Base-by-base conservation (phyloP, 2,888 invertebrate genomes). In the Dexiosoma caninum region DNA sequence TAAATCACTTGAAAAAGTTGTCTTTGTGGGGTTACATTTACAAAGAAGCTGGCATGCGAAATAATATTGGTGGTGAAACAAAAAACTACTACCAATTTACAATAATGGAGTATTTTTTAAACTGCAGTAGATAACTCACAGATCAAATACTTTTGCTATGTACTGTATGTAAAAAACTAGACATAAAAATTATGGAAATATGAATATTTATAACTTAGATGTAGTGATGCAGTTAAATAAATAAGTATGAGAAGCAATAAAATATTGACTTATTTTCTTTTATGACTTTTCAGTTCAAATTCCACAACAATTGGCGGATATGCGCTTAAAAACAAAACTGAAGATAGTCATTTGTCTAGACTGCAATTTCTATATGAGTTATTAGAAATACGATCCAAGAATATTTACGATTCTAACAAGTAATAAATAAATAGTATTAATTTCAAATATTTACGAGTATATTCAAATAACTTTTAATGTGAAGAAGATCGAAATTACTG, bases 261-360 rank as follows among this genome's bases (percentile, higher is more conserved):
- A 83, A 75, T 70, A 64, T 51, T 72, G 57, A 62, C 67, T 76
- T 69, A 27, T 74, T 80, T 71, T 27, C 55, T 82, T 83, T 80
- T 80, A 82, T 60, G 80, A 71, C 64, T 67, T 72, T 83, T 74
- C 44, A 62, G 32, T 44, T 80, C 76, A 53, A 80, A 62, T 81
- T 74, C 59, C 69, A 44, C 16, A 37, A 40, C 37, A 71, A 70
- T 74, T 53, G 69, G 74, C 69, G 78, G 64, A 74, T 69, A 69
- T 44, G 67, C 67, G 42, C 51, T 53, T 44, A 30, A 44, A 4
- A 27, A 59, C 32, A 46, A 44, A 66, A 1, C 9, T 19, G 12
- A 16, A 46, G 35, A 60, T 42, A 75, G 60, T 51, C 35, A 23
- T 44, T 60, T 60, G 67, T 67, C 76, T 76, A 69, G 69, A 76